Percentiles rank a stretch among this genome's conserved stretches.
Evolutionary conservation across 2,888 invertebrate genomes (phyloP).

Genomic region (Cantharis lateralis): DNA sequence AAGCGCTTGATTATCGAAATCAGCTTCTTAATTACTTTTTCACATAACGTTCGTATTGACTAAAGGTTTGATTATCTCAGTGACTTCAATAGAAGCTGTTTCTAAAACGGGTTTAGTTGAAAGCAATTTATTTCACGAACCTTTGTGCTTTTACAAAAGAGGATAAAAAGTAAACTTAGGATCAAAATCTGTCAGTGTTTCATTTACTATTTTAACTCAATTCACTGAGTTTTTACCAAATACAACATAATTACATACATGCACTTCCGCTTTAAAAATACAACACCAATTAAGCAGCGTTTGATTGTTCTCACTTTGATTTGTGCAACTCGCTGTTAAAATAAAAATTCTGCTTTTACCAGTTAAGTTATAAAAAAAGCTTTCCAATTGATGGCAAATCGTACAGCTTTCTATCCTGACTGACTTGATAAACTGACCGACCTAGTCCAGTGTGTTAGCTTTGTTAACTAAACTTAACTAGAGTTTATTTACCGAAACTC

Average conservation of each 20-base stretch:
- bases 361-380: not conserved
- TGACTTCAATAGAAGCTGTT: slow-evolving; percentile 18
- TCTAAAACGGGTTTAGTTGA: slow-evolving; percentile 21
- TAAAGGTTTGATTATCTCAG: slow-evolving; percentile 17
- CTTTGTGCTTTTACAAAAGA: slow-evolving; percentile 15
- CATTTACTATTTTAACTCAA: slow-evolving; percentile 3
- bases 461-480: not conserved
- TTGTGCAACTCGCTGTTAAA: not conserved
- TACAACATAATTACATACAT: not conserved
- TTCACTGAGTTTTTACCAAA: not conserved
- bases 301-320: not conserved
- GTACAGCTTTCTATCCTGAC: not conserved
- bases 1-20: slow-evolving; percentile 8
- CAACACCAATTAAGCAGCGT: not conserved
- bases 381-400: not conserved
- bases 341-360: too few relatives aligned
- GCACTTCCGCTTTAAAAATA: not conserved
- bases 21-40: slow-evolving; percentile 19
- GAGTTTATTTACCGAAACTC: too few relatives aligned
- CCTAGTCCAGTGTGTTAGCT: not conserved
- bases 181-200: slow-evolving; percentile 11
- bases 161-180: slow-evolving; percentile 20
- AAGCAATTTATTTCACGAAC: slow-evolving; percentile 24
- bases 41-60: slow-evolving; percentile 19
- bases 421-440: not conserved